phyloP scores from a whole-genome alignment of 2,888 invertebrate species.

The Phasia obesa region DNA sequence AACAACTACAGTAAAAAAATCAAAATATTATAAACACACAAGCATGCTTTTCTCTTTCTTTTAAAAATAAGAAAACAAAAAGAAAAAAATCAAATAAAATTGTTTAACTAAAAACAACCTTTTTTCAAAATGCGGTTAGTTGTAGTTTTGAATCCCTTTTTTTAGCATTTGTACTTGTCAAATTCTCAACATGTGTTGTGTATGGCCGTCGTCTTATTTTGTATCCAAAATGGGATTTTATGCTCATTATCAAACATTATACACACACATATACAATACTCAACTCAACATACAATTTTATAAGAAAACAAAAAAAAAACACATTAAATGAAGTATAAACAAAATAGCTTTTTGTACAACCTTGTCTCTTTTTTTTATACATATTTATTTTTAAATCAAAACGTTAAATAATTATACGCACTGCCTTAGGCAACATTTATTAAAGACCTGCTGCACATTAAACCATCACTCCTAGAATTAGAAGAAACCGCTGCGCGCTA shows the following conservation, averaged over 20 bases:
- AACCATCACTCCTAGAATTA: conserved; percentile 63
- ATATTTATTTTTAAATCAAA: conserved; percentile 61
- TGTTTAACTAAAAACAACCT: conserved; percentile 44
- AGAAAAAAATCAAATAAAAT: conserved; percentile 22
- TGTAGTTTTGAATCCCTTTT: conserved; percentile 57
- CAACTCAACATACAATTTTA: conserved; percentile 15
- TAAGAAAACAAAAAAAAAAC: conserved; percentile 19
- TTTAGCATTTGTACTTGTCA: conserved; percentile 82
- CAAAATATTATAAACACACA: conserved; percentile 45
- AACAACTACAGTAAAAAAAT: conserved; percentile 47
- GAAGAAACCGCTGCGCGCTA: conserved; percentile 39
- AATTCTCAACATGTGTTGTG: conserved; percentile 79
- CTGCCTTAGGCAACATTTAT: conserved; percentile 63
- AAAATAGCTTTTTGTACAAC: conserved; percentile 32
- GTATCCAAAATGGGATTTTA: conserved; percentile 73
- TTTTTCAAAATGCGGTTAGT: conserved; percentile 45
- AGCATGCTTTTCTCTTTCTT: conserved; percentile 42
- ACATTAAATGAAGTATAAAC: conserved; percentile 36
- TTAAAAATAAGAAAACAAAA: conserved; percentile 12
- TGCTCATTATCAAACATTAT: conserved; percentile 72
- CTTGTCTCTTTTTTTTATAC: conserved; percentile 49
- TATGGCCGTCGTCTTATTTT: conserved; percentile 60
- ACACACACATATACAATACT: conserved; percentile 7
- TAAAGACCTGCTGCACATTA: conserved; percentile 55
- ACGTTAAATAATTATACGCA: conserved; percentile 69